These are phyloP conservation scores for Parapsyche elsis DNA, from an alignment of 1,140 invertebrate genomes.

Conservation along the genomic window DNA sequence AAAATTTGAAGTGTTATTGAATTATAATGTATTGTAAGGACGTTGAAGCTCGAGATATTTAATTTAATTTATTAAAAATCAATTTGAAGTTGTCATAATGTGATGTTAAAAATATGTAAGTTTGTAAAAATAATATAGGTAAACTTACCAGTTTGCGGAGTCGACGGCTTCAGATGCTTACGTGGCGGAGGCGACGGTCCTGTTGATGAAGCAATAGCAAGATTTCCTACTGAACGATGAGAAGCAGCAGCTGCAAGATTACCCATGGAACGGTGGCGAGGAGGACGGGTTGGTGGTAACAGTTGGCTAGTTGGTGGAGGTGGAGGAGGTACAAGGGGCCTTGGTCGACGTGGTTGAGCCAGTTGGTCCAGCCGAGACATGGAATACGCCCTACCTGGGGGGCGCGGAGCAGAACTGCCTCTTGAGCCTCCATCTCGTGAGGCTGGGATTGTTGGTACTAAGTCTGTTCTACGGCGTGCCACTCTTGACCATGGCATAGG, in stretches of 20 bases:
- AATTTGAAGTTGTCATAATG: no score
- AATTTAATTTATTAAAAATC: no score
- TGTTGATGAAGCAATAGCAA: constrained; percentile 31
- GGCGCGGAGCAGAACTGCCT: constrained; percentile 72
- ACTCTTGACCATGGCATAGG: constrained; percentile 74
- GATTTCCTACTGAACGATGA: constrained; percentile 46
- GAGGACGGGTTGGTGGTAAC: constrained; percentile 61
- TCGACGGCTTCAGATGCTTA: constrained; percentile 38
- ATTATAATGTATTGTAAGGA: no score
- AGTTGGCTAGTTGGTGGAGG: constrained; percentile 66
- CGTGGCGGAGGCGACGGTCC: constrained; percentile 48
- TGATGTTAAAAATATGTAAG: no score
- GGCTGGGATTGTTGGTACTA: constrained; percentile 89
- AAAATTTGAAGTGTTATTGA: no score
- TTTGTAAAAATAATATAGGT: no score
- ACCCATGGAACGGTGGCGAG: constrained; percentile 50
- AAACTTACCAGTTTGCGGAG: constrained; percentile 16
- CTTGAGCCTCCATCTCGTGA: constrained; percentile 71
- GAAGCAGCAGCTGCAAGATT: constrained; percentile 53
- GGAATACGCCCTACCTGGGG: constrained; percentile 89
- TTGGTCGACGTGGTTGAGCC: constrained; percentile 74
- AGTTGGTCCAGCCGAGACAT: constrained; percentile 91
- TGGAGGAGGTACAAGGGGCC: constrained; percentile 64
- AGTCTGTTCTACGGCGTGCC: constrained; percentile 86
- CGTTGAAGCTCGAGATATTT: no score